Base-by-base conservation (phyloP, 2,113 vertebrate genomes). In the Danio rerio region DNA sequence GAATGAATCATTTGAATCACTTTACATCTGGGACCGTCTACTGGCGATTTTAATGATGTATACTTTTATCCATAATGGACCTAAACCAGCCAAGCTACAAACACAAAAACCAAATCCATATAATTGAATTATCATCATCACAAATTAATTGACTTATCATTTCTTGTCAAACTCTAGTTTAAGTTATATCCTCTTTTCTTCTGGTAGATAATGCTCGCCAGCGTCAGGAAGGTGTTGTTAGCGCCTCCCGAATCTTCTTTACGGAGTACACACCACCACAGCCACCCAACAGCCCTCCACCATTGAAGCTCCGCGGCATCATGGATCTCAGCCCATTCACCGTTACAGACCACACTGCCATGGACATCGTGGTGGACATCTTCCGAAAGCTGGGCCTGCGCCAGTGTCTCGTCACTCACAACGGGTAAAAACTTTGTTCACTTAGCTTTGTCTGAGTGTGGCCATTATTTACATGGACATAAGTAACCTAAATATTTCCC, bases 301-400 rank as follows among this genome's bases (percentile, higher is more conserved):
- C 93, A 59, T 90, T 96, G 49, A 96, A 96, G 78, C 94, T 96
- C 71, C 93, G 95, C 68, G 92, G 93, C 85, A 95, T 96, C 84
- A 92, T 96, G 86, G 96, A 96, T 86, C 94, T 96, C 74, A 96
- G 95, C 86, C 96, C 96, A 2, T 96, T 96, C 90, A 96, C 96
- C 0, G 95, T 96, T 84, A 95, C 96, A 0, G 96, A 96, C 84
- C 95, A 96, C 81, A 96, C 95, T 0, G 94, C 96, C 82, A 96
- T 96, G 96, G 96, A 96, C 21, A 96, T 96, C 0, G 96, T 96
- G 0, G 93, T 96, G 83, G 96, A 96, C 84, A 96, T 96, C 40
- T 96, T 96, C 90, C 95, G 96, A 81, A 96, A 96, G 88, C 93
- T 96, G 58, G 96, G 96, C 0, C 70, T 96, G 49, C 94, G 96